Base-by-base conservation (phyloP, 2,113 vertebrate genomes). In the Indri indri region DNA sequence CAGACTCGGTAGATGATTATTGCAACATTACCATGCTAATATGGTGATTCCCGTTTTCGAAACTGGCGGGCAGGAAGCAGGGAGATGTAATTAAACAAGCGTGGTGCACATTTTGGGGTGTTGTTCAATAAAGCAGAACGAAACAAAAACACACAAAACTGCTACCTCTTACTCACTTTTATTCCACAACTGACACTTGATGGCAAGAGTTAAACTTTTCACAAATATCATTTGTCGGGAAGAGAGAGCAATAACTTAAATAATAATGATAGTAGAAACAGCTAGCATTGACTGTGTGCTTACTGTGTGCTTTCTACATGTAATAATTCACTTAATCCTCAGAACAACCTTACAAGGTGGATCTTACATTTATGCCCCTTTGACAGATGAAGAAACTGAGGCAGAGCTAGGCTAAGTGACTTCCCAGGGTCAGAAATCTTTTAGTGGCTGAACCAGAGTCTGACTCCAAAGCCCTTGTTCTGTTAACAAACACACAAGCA, bases 11-110 rank as follows among this genome's bases (percentile, higher is more conserved):
- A 95, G 93, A 61, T 93, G 85, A 93, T 93, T 95, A 85, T 11
- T 9, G 34, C 68, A 5, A 96, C 97, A 98, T 95, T 95, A 96
- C 74, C 45, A 96, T 83, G 2, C 95, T 98, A 92, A 97, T 95
- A 96, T 16, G 96, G 90, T 73, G 90, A 92, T 82, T 94, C 84
- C 88, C 92, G 90, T 85, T 63, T 97, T 82, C 0, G 37, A 85
- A 97, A 97, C 84, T 37, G 88, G 87, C 95, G 52, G 96, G 92
- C 91, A 96, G 88, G 87, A 96, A 94, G 76, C 91, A 42, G 45
- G 89, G 30, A 97, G 82, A 95, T 97, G 94, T 96, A 96, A 98
- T 97, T 97, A 98, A 95, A 94, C 66, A 95, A 92, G 79, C 37
- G n/a, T 7, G 74, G 45, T 30, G 17, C 80, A 65, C 34, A 40